Evolutionary conservation across 2,797 vertebrate species (phyloP).

Genomic region (Typhlichthys eigenmanni): DNA sequence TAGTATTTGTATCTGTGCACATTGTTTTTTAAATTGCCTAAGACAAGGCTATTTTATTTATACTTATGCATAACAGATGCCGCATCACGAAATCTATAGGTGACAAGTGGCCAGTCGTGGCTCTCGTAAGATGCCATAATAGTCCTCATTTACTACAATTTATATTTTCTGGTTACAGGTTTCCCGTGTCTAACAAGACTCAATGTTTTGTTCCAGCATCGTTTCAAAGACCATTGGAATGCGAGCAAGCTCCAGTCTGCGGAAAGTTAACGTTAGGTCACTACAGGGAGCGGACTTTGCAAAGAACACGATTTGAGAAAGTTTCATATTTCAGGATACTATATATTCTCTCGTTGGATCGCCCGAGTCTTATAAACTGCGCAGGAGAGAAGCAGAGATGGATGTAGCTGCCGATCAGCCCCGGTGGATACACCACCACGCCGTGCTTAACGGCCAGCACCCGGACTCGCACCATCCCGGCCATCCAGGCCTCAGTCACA

Average conservation of each 20-base stretch:
- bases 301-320: background rate
- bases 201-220: slow-evolving; percentile 7
- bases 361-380: slow-evolving; percentile 12
- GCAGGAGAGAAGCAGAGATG: slow-evolving; percentile 56
- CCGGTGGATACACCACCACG: slow-evolving; percentile 95
- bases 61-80: slow-evolving; percentile 7
- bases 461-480: slow-evolving; percentile 85
- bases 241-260: slow-evolving; percentile 21
- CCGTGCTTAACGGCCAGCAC: slow-evolving; percentile 90
- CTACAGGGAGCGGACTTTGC: slow-evolving; percentile 36
- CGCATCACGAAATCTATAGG: no score
- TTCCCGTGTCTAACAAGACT: slow-evolving; percentile 46
- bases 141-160: slow-evolving; percentile 18
- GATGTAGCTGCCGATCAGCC: slow-evolving; percentile 88
- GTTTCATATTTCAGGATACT: slow-evolving; percentile 3
- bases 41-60: background rate
- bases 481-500: slow-evolving; percentile 82
- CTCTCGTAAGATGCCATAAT: no score
- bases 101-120: no score
- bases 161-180: slow-evolving; percentile 54
- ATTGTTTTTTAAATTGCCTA: no score
- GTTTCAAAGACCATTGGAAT: background rate
- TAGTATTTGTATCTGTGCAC: background rate
- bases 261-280: slow-evolving; percentile 5
- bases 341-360: slow-evolving; percentile 42